These are phyloP conservation scores for Orius insidiosus DNA, from an alignment of 1,140 invertebrate species.

Conservation along the genomic window DNA sequence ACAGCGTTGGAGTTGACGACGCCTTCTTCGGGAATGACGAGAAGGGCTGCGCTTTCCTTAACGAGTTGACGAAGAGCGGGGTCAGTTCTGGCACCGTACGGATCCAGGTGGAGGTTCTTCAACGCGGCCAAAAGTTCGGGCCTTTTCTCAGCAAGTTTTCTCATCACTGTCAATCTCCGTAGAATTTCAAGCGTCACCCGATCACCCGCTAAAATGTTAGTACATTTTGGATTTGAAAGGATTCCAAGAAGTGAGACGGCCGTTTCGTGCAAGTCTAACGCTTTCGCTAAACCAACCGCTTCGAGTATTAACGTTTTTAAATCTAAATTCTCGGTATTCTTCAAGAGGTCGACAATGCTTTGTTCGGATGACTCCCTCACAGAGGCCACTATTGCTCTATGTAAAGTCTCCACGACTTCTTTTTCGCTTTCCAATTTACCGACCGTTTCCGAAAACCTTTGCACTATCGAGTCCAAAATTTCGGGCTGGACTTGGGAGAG, in stretches of 20 bases:
- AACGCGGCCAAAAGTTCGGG: slow-evolving; percentile 40
- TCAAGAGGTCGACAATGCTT: slow-evolving; percentile 33
- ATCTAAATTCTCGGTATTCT: slow-evolving; percentile 30
- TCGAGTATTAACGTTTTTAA: slow-evolving; percentile 40
- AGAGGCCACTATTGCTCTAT: slow-evolving; percentile 40
- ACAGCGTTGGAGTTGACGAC: slow-evolving; percentile 40
- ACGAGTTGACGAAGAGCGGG: slow-evolving; percentile 47
- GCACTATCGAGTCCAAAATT: slow-evolving; percentile 33
- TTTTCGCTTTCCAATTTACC: slow-evolving; percentile 37
- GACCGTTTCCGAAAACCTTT: slow-evolving; percentile 35
- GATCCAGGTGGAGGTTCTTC: slow-evolving; percentile 39
- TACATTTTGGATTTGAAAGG: slow-evolving; percentile 39
- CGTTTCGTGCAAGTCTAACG: slow-evolving; percentile 44
- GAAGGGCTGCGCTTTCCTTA: slow-evolving; percentile 47
- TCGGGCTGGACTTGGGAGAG: slow-evolving; percentile 35
- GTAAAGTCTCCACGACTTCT: slow-evolving; percentile 39
- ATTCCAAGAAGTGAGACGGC: slow-evolving; percentile 37
- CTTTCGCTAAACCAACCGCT: slow-evolving; percentile 48
- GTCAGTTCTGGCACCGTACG: slow-evolving; percentile 44
- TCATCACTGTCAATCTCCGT: slow-evolving; percentile 50
- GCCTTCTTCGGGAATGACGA: slow-evolving; percentile 42
- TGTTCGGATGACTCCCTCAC: slow-evolving; percentile 38
- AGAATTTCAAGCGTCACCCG: slow-evolving; percentile 44
- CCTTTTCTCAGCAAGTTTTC: slow-evolving; percentile 46
- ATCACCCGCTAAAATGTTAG: slow-evolving; percentile 37